A percentile compares a stretch with the other conserved stretches of the same genome.
These are phyloP conservation scores for Meloidogyne chitwoodi DNA, from an alignment of 1,140 invertebrate species.

Conservation along the genomic window DNA sequence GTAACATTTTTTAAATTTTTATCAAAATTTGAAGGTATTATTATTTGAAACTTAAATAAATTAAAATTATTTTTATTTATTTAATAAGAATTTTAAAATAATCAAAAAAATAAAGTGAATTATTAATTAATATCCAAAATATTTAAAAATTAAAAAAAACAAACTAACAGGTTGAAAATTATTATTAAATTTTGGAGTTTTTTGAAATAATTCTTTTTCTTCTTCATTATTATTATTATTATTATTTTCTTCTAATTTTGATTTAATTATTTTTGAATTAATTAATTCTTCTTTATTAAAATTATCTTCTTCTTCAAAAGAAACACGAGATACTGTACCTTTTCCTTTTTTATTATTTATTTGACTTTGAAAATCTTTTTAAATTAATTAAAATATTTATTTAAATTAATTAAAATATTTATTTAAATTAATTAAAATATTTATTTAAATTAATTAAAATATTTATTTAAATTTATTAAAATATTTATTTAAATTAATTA, in stretches of 20 bases:
- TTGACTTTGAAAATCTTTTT: background rate
- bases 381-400: background rate
- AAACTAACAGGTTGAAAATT: too few relatives aligned
- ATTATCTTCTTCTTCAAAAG: background rate
- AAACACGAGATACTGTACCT: background rate
- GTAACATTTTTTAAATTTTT: background rate
- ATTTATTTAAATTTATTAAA: background rate
- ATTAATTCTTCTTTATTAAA: background rate
- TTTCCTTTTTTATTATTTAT: background rate
- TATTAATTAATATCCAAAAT: too few relatives aligned
- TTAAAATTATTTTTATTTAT: background rate
- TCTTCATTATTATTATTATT: too few relatives aligned
- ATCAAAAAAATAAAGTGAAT: too few relatives aligned
- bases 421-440: background rate
- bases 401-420: too few relatives aligned
- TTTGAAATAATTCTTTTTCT: background rate
- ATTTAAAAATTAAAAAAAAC: too few relatives aligned
- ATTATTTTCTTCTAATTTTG: too few relatives aligned
- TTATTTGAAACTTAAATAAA: background rate
- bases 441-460: too few relatives aligned
- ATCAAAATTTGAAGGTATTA: background rate
- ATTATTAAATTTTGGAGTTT: too few relatives aligned
- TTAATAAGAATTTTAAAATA: background rate
- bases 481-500: background rate
- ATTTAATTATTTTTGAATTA: background rate